A percentile compares a stretch with the other conserved stretches of the same genome.
These are phyloP conservation scores for Turdus rufiventris DNA, from an alignment of 2,113 vertebrate species.

Conservation along the genomic window DNA sequence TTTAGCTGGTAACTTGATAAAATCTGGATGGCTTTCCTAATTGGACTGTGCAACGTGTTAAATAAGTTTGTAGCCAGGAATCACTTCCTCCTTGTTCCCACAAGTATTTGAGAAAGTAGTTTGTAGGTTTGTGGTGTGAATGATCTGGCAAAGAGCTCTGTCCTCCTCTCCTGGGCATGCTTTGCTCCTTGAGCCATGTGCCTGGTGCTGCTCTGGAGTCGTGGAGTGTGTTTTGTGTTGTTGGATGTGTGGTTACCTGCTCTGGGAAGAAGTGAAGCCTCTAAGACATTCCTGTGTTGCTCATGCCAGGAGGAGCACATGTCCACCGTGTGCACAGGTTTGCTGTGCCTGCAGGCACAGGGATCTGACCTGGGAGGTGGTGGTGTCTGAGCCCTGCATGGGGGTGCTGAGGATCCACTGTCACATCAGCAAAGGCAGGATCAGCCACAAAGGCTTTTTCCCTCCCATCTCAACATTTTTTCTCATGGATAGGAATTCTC, in stretches of 20 bases:
- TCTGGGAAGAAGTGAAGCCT: background rate
- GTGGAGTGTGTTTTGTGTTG: background rate
- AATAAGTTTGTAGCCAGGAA: background rate
- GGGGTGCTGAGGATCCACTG: background rate
- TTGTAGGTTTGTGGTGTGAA: background rate
- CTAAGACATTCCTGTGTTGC: accelerated
- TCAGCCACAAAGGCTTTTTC: background rate
- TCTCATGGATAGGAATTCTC: background rate
- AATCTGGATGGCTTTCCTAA: background rate
- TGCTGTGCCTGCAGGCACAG: background rate
- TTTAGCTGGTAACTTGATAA: background rate
- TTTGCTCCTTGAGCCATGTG: background rate
- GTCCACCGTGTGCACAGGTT: accelerated
- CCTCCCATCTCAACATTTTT: background rate
- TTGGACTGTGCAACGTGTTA: background rate
- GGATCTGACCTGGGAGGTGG: background rate
- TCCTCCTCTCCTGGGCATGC: background rate
- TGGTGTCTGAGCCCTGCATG: background rate
- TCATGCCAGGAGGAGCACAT: accelerated
- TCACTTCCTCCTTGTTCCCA: background rate
- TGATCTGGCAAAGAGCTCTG: background rate
- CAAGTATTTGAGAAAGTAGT: background rate
- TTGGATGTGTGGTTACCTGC: background rate
- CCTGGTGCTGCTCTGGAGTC: background rate
- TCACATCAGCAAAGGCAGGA: background rate